Conservation (phyloP, 1,140 invertebrate genomes). For the Musca domestica region DNA sequence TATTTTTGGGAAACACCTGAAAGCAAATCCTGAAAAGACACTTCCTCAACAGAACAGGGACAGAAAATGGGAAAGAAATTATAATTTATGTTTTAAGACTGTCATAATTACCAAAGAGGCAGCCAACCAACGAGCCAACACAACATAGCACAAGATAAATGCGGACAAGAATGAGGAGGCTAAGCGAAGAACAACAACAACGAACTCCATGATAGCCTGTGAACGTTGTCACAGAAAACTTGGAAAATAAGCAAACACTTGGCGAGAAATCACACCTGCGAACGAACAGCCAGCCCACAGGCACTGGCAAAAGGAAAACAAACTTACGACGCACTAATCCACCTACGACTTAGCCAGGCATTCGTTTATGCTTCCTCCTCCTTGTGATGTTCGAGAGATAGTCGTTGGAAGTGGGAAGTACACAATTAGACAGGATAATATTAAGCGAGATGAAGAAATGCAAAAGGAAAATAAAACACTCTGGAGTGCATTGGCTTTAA, state of each 20-base stretch:
- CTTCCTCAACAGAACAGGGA: not conserved
- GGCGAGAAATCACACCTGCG: constrained; percentile 3
- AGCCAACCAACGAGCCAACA: no score
- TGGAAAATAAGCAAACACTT: not conserved
- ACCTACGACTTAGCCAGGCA: no score
- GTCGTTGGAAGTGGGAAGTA: not conserved
- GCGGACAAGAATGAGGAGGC: no score
- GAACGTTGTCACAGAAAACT: no score
- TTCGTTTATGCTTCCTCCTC: no score
- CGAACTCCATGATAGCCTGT: no score
- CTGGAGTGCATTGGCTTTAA: no score
- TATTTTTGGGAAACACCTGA: not conserved
- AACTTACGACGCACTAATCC: no score
- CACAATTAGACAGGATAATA: constrained; percentile 20
- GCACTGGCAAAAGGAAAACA: no score
- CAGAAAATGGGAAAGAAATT: constrained; percentile 2
- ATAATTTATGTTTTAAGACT: constrained; percentile 18
- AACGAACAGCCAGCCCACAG: not conserved
- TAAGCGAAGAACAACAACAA: no score
- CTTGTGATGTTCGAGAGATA: no score
- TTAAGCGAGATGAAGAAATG: no score
- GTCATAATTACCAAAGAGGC: constrained; percentile 9
- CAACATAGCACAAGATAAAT: not conserved
- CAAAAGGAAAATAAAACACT: not conserved
- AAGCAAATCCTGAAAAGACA: constrained; percentile 9